Evolutionary conservation across 1,140 invertebrate genomes (phyloP).

Genomic region (Hormaphis cornu): DNA sequence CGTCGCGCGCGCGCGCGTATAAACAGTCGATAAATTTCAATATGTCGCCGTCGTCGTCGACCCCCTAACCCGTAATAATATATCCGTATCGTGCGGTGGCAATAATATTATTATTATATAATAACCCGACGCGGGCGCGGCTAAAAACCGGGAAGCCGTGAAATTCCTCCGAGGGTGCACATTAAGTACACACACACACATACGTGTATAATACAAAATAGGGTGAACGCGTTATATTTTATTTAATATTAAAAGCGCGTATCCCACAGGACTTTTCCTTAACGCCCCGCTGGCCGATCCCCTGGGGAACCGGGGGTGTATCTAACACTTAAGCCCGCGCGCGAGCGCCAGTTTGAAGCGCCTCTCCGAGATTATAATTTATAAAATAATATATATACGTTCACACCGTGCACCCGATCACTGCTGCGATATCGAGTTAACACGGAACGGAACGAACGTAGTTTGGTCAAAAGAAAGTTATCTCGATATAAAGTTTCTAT

Average conservation of each 20-base stretch:
- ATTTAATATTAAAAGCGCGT: conserved; percentile 28
- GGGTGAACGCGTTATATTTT: too few species aligned
- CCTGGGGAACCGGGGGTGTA: conserved; percentile 15
- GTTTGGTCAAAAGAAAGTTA: too few species aligned
- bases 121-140: too few species aligned
- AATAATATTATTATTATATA: not conserved
- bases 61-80: not conserved
- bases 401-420: too few species aligned
- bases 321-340: conserved; percentile 24
- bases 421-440: too few species aligned
- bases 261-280: conserved; percentile 21
- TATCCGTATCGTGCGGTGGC: not conserved
- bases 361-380: too few species aligned
- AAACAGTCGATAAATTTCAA: conserved; percentile 10
- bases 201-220: not conserved
- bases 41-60: not conserved
- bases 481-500: too few species aligned
- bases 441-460: too few species aligned
- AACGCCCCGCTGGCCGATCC: conserved; percentile 14
- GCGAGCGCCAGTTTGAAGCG: too few species aligned
- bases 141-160: conserved; percentile 23
- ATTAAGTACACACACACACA: not conserved
- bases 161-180: conserved; percentile 19
- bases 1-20: not conserved
- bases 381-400: too few species aligned